Evolutionary conservation across 1,140 invertebrate genomes (phyloP).

Genomic region (Piezodorus guildinii): DNA sequence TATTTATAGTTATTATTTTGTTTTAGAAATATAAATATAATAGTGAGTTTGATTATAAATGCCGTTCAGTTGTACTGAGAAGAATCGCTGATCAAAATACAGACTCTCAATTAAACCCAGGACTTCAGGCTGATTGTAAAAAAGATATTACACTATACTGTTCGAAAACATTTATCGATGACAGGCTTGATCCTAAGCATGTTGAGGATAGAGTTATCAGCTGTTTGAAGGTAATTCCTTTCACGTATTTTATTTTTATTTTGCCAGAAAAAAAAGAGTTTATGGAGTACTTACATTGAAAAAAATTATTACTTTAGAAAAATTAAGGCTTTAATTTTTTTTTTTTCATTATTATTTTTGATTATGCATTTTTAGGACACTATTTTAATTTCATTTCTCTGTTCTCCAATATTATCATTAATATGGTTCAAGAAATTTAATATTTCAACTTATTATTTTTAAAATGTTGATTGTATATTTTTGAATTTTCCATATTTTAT

Average conservation of each 20-base stretch:
- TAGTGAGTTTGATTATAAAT: conserved; percentile 69
- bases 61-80: conserved; percentile 71
- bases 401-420: too few species aligned
- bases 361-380: too few species aligned
- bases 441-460: too few species aligned
- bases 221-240: conserved; percentile 30
- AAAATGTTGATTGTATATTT: too few species aligned
- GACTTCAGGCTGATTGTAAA: conserved; percentile 64
- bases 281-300: too few species aligned
- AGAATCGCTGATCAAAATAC: conserved; percentile 85
- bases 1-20: background rate
- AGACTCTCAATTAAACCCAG: conserved; percentile 85
- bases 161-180: conserved; percentile 31
- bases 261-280: too few species aligned
- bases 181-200: conserved; percentile 34
- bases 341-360: too few species aligned
- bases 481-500: too few species aligned
- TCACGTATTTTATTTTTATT: background rate
- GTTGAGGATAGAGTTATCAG: conserved; percentile 44
- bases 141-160: conserved; percentile 65
- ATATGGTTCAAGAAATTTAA: too few species aligned
- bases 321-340: too few species aligned
- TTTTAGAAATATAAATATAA: conserved; percentile 62
- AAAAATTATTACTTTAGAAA: too few species aligned
- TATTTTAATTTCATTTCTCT: too few species aligned